These are phyloP conservation scores for Geophilus truncorum DNA, from an alignment of 2,888 invertebrate genomes.

Conservation along the genomic window DNA sequence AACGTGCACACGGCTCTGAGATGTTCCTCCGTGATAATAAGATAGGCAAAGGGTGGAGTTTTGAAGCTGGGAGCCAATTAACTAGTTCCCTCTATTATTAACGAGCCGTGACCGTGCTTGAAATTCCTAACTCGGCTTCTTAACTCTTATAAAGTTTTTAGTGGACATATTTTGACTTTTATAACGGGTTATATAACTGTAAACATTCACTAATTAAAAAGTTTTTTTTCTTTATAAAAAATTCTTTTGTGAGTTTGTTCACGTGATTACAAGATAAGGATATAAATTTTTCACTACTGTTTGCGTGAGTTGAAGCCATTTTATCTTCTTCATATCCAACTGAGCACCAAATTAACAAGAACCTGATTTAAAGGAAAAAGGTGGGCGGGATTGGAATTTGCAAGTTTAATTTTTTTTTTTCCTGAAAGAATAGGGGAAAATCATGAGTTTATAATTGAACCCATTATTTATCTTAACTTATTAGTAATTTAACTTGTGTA, in stretches of 20 bases:
- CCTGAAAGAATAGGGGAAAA: not conserved
- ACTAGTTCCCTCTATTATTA: constrained; percentile 5
- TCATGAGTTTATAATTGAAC: not conserved
- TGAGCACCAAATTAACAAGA: constrained; percentile 8
- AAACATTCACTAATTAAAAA: not conserved
- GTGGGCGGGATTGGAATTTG: not conserved
- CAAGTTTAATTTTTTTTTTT: not conserved
- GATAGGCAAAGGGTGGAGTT: constrained; percentile 6
- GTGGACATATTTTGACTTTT: not conserved
- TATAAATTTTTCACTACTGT: not conserved
- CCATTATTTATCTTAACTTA: not conserved
- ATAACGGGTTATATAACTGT: not conserved
- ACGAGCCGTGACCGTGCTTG: not conserved
- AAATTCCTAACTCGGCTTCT: not conserved
- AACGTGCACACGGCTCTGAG: not conserved
- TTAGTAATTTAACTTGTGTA: not conserved
- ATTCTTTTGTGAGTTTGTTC: not conserved
- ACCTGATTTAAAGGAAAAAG: constrained; percentile 9
- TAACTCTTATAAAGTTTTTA: not conserved
- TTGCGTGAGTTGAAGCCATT: not conserved
- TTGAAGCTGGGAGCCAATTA: not conserved
- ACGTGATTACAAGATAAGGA: not conserved
- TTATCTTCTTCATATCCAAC: constrained; percentile 1
- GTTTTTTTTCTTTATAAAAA: not conserved
- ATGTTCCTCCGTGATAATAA: constrained; percentile 12